These are phyloP conservation scores for Notarius lentiginosus DNA, from an alignment of 2,113 vertebrate genomes.

Conservation along the genomic window DNA sequence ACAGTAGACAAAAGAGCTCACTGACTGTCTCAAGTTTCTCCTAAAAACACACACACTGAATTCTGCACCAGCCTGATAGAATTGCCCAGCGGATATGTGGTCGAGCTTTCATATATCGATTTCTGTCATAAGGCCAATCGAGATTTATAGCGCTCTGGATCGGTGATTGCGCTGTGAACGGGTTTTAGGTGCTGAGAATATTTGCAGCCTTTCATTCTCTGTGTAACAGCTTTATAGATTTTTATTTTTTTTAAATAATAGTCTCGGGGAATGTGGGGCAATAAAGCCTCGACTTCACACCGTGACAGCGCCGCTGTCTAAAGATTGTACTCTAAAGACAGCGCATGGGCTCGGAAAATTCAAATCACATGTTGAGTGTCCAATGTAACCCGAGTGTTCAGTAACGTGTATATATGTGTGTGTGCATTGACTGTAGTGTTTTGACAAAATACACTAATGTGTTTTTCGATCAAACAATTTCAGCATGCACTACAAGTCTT, in stretches of 20 bases:
- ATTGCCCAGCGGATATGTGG: slow-evolving; percentile 30
- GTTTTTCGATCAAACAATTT: neutral
- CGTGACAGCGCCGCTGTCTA: neutral
- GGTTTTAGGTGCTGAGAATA: slow-evolving; percentile 1
- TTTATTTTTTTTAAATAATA: slow-evolving; percentile 9
- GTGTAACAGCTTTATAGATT: neutral
- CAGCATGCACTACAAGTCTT: neutral
- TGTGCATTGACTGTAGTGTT: neutral
- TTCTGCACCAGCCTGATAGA: slow-evolving; percentile 28
- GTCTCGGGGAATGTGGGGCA: slow-evolving; percentile 1
- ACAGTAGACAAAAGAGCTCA: slow-evolving; percentile 23
- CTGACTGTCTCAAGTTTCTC: slow-evolving; percentile 1
- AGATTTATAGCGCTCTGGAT: slow-evolving; percentile 43
- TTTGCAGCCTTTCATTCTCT: slow-evolving; percentile 19
- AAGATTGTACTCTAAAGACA: neutral
- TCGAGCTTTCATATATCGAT: slow-evolving; percentile 48
- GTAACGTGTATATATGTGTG: neutral
- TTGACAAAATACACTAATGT: neutral
- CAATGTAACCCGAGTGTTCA: neutral
- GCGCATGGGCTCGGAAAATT: neutral
- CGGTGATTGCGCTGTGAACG: slow-evolving; percentile 26
- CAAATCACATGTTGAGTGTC: neutral
- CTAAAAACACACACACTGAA: neutral
- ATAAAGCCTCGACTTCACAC: neutral
- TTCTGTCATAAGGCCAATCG: slow-evolving; percentile 48